These are phyloP conservation scores for Capitulum mitella DNA, from an alignment of 2,888 invertebrate genomes.

Conservation along the genomic window DNA sequence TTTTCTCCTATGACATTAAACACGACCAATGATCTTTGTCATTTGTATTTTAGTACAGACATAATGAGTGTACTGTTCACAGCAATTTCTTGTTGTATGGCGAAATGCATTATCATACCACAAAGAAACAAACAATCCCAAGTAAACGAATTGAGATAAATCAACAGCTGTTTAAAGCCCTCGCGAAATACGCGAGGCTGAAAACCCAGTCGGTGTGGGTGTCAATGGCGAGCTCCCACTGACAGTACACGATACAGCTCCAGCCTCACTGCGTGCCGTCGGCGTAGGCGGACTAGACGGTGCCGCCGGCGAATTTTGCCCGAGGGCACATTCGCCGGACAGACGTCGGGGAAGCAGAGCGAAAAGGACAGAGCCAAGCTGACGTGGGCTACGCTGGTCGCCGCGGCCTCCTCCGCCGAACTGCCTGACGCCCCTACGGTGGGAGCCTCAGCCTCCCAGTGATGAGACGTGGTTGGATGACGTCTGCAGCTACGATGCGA, in stretches of 20 bases:
- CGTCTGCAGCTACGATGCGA: no score
- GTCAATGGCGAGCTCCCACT: not conserved
- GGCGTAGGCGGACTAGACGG: not conserved
- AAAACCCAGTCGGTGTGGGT: not conserved
- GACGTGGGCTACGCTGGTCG: not conserved
- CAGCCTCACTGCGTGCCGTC: not conserved
- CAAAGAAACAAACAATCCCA: not conserved
- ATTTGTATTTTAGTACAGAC: no score
- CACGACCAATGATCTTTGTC: no score
- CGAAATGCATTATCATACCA: no score
- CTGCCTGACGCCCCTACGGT: not conserved
- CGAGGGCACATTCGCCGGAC: not conserved
- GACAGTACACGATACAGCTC: not conserved
- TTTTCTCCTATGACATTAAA: no score
- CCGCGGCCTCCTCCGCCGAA: not conserved
- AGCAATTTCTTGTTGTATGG: no score
- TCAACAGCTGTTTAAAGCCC: not conserved
- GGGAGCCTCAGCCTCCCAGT: not conserved
- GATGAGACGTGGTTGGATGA: not conserved
- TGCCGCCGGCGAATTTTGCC: not conserved
- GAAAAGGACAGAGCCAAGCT: not conserved
- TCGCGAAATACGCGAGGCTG: not conserved
- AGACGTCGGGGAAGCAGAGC: not conserved
- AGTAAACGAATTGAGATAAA: not conserved
- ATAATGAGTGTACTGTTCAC: no score